These are phyloP conservation scores for Synodontis membranacea DNA, from an alignment of 2,113 vertebrate genomes.

Conservation along the genomic window DNA sequence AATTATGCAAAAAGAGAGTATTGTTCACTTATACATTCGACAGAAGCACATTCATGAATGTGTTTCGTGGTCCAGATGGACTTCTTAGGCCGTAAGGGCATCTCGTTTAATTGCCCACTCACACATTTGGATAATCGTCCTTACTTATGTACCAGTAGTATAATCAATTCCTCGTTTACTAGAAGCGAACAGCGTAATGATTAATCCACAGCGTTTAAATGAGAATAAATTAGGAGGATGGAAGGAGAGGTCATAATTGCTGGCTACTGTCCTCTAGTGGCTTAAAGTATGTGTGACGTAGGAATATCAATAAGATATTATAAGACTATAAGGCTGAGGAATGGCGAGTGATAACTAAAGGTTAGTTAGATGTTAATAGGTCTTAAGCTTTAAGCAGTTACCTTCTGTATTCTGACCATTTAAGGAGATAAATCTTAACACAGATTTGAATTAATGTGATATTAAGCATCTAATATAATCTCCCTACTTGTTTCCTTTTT, in stretches of 20 bases:
- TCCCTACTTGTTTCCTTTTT: neutral
- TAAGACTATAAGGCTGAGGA: neutral
- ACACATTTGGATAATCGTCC: conserved; percentile 51
- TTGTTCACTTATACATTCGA: neutral
- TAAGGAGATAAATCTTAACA: neutral
- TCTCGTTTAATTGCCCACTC: conserved; percentile 34
- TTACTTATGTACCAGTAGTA: neutral
- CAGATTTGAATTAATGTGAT: neutral
- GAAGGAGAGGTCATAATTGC: neutral
- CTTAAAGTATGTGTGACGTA: conserved; percentile 32
- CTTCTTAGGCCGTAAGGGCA: conserved; percentile 18
- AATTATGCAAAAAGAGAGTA: neutral
- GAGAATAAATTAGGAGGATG: conserved; percentile 45
- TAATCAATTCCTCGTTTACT: conserved; percentile 4
- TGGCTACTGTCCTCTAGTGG: conserved; percentile 42
- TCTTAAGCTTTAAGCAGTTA: neutral
- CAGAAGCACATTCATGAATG: conserved; percentile 23
- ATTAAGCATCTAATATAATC: neutral
- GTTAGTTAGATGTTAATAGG: neutral
- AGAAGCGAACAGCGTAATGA: conserved; percentile 50
- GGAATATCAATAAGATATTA: neutral
- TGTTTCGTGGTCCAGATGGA: conserved; percentile 39
- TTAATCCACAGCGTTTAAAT: conserved; percentile 46
- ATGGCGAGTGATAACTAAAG: neutral
- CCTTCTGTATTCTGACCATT: neutral